Conservation (phyloP, 2,113 vertebrate species). For the Phalacrocorax pelagicus region DNA sequence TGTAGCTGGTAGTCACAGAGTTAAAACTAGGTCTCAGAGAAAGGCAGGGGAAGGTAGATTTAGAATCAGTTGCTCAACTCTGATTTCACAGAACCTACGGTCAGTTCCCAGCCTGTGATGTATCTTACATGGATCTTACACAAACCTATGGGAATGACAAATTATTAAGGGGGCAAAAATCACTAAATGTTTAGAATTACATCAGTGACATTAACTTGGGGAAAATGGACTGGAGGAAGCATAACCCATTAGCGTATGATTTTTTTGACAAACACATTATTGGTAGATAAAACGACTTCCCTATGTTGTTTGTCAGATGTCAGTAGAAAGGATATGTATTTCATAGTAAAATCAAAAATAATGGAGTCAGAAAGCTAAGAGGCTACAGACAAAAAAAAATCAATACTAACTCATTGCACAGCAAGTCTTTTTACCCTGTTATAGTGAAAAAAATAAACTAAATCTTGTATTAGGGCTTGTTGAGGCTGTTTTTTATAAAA, state of each 20-base stretch:
- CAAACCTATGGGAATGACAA: constrained; percentile 54
- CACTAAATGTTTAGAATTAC: constrained; percentile 51
- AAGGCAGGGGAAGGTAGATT: background rate
- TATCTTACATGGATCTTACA: background rate
- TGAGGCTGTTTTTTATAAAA: background rate
- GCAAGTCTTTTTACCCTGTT: constrained; percentile 54
- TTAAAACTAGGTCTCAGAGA: background rate
- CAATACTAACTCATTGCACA: constrained; percentile 74
- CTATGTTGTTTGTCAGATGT: constrained; percentile 90
- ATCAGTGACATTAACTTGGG: constrained; percentile 75
- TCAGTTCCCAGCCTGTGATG: background rate
- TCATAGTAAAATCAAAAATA: constrained; percentile 88
- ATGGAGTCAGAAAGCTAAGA: constrained; percentile 81
- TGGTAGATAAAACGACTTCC: constrained; percentile 85
- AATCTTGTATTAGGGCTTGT: background rate
- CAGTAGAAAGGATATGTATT: constrained; percentile 83
- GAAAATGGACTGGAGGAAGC: constrained; percentile 59
- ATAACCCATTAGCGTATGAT: constrained; percentile 79
- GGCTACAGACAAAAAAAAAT: constrained; percentile 72
- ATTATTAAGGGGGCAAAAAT: constrained; percentile 36
- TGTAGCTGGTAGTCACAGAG: fast-evolving
- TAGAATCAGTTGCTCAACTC: background rate
- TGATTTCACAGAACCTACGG: background rate
- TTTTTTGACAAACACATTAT: constrained; percentile 86
- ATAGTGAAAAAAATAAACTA: constrained; percentile 72